Conservation (phyloP, 2,113 vertebrate genomes). For the Lepisosteus oculatus region DNA sequence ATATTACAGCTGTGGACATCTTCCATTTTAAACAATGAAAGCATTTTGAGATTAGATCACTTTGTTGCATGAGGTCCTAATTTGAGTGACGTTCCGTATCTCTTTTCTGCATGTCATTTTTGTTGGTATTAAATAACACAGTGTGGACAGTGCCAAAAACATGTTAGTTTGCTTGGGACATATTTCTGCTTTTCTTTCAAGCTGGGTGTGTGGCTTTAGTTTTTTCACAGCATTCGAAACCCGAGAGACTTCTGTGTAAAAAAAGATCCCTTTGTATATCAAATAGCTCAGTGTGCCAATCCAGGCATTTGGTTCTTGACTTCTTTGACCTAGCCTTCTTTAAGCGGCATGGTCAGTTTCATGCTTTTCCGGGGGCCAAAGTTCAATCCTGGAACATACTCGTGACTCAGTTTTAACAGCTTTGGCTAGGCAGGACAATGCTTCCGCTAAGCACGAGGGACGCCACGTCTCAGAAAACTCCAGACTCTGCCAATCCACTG, state of each 20-base stretch:
- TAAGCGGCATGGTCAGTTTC: neutral
- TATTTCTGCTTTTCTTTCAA: neutral
- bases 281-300: neutral
- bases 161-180: neutral
- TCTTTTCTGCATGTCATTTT: neutral
- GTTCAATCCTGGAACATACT: neutral
- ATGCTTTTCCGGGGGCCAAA: neutral
- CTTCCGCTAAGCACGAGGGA: neutral
- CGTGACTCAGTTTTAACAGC: neutral
- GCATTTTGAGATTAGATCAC: neutral
- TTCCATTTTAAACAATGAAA: neutral
- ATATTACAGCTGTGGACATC: neutral
- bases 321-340: neutral
- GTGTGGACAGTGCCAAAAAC: neutral
- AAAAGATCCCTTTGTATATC: neutral
- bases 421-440: neutral
- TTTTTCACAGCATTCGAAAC: neutral
- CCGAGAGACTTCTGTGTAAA: neutral
- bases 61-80: neutral
- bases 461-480: neutral
- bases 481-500: neutral
- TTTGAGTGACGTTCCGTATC: neutral
- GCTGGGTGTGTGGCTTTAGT: neutral
- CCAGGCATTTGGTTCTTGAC: constrained; percentile 6
- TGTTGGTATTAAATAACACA: neutral